Percentiles rank a stretch among this genome's conserved stretches.
Conservation (phyloP, 2,797 vertebrate genomes). For the Arvicola amphibius region DNA sequence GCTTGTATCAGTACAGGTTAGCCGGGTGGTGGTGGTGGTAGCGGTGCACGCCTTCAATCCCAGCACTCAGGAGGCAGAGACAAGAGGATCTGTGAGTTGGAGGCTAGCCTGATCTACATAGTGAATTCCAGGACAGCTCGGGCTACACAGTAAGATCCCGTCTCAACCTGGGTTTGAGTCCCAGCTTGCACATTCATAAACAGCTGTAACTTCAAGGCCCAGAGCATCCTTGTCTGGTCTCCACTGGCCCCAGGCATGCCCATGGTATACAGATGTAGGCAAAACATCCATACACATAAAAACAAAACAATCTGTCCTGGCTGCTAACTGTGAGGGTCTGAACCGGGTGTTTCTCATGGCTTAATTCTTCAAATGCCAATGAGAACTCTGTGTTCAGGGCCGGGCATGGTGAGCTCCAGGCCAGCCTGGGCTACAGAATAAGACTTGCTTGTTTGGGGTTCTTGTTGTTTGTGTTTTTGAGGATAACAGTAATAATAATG, state of each 20-base stretch:
- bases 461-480: neutral
- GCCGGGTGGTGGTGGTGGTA: no score
- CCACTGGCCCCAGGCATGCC: neutral
- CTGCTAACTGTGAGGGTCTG: rapidly evolving
- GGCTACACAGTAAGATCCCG: neutral
- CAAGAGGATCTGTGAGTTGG: neutral
- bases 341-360: rapidly evolving
- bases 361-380: neutral
- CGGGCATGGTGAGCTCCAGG: neutral
- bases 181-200: neutral
- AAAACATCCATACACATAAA: neutral
- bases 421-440: neutral
- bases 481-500: neutral
- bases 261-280: neutral
- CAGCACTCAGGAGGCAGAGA: neutral
- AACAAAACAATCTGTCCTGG: neutral
- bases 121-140: neutral
- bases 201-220: neutral
- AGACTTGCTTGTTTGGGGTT: neutral
- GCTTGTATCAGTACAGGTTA: neutral
- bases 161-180: neutral
- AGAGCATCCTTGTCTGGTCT: neutral
- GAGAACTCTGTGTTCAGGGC: neutral
- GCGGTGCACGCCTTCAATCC: neutral
- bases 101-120: neutral